Percentiles rank a stretch among this genome's conserved stretches.
phyloP scores from a whole-genome alignment of 2,113 vertebrate genomes.

The Chlamydotis undulata region DNA sequence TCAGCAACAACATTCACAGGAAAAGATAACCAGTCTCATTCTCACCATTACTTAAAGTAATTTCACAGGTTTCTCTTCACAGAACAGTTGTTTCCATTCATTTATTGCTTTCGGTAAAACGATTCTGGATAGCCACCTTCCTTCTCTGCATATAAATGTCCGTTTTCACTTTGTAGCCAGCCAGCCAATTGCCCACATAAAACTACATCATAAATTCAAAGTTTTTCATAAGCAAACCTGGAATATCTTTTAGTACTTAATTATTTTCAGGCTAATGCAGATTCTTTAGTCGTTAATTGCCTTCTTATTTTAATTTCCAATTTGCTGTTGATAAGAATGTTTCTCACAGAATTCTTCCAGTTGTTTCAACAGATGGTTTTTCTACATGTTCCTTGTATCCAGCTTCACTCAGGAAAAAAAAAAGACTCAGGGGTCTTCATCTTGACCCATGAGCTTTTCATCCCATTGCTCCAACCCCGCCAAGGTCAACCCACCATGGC shows the following conservation, averaged over 20 bases:
- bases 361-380: not conserved
- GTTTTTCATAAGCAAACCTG: not conserved
- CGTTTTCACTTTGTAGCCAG: not conserved
- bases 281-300: not conserved
- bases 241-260: not conserved
- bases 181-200: not conserved
- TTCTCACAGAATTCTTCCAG: not conserved
- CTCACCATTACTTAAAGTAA: constrained; percentile 5
- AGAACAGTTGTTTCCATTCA: not conserved
- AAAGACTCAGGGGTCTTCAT: not conserved
- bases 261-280: not conserved
- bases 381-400: not conserved
- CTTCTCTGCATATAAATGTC: constrained; percentile 3
- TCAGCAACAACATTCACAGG: constrained; percentile 10
- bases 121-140: not conserved
- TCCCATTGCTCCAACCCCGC: fast-evolving
- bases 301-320: not conserved
- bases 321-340: not conserved
- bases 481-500: fast-evolving
- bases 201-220: not conserved
- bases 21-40: not conserved
- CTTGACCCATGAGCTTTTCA: not conserved
- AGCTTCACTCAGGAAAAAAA: not conserved
- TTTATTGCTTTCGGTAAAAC: not conserved
- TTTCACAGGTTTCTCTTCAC: constrained; percentile 32